Base-by-base conservation (phyloP, 2,888 invertebrate genomes). In the Salpingus planirostris region DNA sequence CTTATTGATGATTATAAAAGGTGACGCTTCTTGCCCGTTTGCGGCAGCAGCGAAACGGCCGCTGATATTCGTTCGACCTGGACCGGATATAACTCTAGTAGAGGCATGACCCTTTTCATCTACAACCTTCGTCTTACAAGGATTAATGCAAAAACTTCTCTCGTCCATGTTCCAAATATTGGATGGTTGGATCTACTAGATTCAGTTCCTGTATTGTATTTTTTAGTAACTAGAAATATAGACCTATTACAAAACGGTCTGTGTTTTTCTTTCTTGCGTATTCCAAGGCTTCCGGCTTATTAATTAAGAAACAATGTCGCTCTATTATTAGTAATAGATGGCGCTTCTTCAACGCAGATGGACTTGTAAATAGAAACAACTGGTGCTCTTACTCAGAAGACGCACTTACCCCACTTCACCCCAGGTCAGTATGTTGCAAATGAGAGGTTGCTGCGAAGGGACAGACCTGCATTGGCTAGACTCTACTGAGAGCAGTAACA, bases 41-140 rank as follows among this genome's bases (percentile, higher is more conserved):
- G 42, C 38, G 31, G 27, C 37, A 11, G 29, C 37, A 8, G 32
- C 31, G 12, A 47, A 40, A 27, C 49, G 39, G 3, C 52, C 38
- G 14, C 49, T 45, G 6, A 41, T 47, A 31, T 50, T 53, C 27
- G 49, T 44, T 44, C 43, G 49, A 11, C 54, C 47, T n/a, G 41
- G 31, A n/a, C 47, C 46, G 3, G 43, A 36, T 21, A 44, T 48
- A 4, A 44, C 43, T 41, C 47, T 29, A 2, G 41, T 25, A 11
- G 21, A 25, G 24, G 29, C 15, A 13, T 21, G 21, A 7, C 36
- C 29, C 24, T 24, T 27, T 29, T 36, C 31, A 5, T 32, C 32
- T 13, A 39, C 35, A 21, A 29, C 22, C 27, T 36, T 36, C 13
- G 27, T 38, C 21, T 27, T 27, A 15, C 24, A 27, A 13, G 31